phyloP scores from a whole-genome alignment of 2,113 vertebrate genomes.

The Lethenteron reissneri region DNA sequence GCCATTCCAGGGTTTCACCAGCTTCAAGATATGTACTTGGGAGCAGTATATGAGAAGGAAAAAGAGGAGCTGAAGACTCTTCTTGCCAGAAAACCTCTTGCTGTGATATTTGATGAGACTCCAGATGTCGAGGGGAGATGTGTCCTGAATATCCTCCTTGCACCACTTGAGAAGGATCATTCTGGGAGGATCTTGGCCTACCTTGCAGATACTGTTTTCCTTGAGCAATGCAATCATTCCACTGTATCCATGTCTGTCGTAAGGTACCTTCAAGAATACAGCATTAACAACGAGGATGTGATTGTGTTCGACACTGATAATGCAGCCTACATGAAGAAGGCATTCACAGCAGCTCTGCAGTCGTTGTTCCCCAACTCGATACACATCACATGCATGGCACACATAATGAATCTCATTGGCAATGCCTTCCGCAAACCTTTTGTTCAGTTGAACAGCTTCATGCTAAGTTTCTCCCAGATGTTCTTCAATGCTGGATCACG shows the following conservation, averaged over 20 bases:
- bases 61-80: conserved; percentile 8
- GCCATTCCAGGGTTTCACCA: conserved; percentile 10
- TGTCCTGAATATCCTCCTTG: too few relatives aligned
- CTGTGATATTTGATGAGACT: conserved; percentile 12
- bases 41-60: conserved; percentile 7
- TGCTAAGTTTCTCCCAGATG: too few relatives aligned
- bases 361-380: conserved; percentile 12
- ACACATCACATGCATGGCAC: background rate
- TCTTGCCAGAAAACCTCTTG: conserved; percentile 10
- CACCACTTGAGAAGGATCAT: conserved; percentile 8
- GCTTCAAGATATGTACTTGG: conserved; percentile 10
- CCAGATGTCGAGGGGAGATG: conserved; percentile 13
- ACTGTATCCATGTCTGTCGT: conserved; percentile 8
- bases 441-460: too few relatives aligned
- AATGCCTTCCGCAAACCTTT: conserved; percentile 8
- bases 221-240: conserved; percentile 9
- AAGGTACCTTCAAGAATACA: conserved; percentile 10
- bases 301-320: conserved; percentile 14
- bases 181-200: conserved; percentile 10
- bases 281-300: conserved; percentile 11
- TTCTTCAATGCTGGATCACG: too few relatives aligned
- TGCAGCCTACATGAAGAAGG: conserved; percentile 12
- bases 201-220: conserved; percentile 10
- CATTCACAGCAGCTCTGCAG: conserved; percentile 9
- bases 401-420: conserved; percentile 10